phyloP scores from a whole-genome alignment of 2,888 invertebrate genomes.

The Dryobotodes eremita region DNA sequence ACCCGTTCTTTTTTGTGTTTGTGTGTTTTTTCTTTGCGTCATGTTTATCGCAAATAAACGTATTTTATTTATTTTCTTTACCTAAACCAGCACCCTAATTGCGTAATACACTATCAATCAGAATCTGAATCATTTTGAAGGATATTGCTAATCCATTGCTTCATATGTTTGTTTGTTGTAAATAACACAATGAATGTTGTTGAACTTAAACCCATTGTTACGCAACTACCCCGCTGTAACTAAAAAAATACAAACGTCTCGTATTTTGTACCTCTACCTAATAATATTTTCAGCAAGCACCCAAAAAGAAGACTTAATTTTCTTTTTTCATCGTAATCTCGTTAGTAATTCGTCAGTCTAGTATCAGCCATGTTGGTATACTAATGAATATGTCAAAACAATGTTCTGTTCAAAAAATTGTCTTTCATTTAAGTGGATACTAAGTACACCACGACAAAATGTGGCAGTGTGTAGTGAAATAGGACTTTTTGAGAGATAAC shows the following conservation, averaged over 20 bases:
- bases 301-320: neutral
- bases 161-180: no score
- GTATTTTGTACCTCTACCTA: neutral
- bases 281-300: neutral
- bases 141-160: no score
- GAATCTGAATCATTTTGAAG: no score
- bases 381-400: conserved; percentile 45
- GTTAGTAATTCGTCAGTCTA: neutral
- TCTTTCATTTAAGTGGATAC: conserved; percentile 1
- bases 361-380: neutral
- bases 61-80: no score
- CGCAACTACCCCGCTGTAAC: no score
- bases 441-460: neutral
- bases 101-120: no score
- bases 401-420: conserved; percentile 18
- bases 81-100: neutral
- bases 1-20: no score
- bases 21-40: no score
- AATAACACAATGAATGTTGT: no score
- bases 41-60: no score
- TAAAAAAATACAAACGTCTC: neutral
- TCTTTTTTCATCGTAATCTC: conserved; percentile 14
- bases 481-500: neutral
- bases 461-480: conserved; percentile 20
- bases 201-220: no score